Evolutionary conservation across 2,113 vertebrate genomes (phyloP), one percentile per base, ranked within the genome.

Genomic region (Passer montanus): DNA sequence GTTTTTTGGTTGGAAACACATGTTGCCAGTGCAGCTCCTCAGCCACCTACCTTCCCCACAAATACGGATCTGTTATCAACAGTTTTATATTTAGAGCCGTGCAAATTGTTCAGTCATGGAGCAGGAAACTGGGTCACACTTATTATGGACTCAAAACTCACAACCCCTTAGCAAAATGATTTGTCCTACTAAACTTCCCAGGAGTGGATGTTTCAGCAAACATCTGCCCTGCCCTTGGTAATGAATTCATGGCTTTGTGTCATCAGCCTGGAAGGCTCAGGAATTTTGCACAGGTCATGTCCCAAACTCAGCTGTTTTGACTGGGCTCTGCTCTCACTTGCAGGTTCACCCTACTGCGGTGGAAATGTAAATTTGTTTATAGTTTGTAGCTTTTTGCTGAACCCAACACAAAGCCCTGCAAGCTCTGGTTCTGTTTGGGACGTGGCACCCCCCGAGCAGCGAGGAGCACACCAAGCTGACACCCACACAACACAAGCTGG

Each of bases 31-130:
- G 74, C 49, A 37, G 67, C 7, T 77, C 19, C 30, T 81, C 68
- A 39, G 60, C 35, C 9, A 39, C 3, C 15, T 83, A 43, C 84
- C 70, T 93, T 46, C 37, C 85, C 91, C 90, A 44, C 85, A 72
- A 84, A 44, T 21, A 37, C 5, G 0, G 64, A 27, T 86, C n/a
- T 1, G 11, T 81, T 84, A 92, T 28, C 88, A 68, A 90, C 85
- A 89, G 56, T 70, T 92, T 90, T 93, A 78, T 94, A 89, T 95
- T 93, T 95, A 92, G 95, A 95, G 64, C 90, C 46, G 35, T 84
- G 95, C 90, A 87, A 84, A 87, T 78, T 74, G 72, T 58, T 92
- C 73, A 53, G 60, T 46, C 44, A 1, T 41, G 88, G 93, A 90
- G 68, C 5, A 27, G 67, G 78, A 90, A 95, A 94, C 76, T 41